Base-by-base conservation (phyloP, 2,888 invertebrate species). In the Scaptomyza tumidula region DNA sequence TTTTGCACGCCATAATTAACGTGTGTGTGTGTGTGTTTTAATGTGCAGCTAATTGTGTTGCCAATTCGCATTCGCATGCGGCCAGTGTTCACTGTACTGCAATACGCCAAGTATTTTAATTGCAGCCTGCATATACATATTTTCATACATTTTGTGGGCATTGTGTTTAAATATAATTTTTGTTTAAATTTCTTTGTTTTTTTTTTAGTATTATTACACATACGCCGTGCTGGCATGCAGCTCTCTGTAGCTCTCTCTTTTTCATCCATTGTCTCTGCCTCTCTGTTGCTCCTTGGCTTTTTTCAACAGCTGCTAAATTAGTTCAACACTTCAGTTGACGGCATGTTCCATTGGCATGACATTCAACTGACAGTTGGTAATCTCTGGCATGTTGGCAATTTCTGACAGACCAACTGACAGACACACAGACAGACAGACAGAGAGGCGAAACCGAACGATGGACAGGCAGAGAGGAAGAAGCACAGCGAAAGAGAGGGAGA, bases 251-350 rank as follows among this genome's bases (percentile, higher is more conserved):
- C 29, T 62, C 31, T n/a, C 10, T 5, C 29, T 29, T 29, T 29
- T 29, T 1, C 29, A 6, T 29, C 1, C 33, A 33, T 10, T 33
- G 33, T 33, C 10, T 27, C 10, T 19, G 14, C 29, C 3, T 14
- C 41, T 27, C 19, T 46, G 43, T 59, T 44, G 48, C 60, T 27
- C 56, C 44, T 43, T 63, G 60, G 49, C 45, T 80, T 85, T 89
- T 90, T 89, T 90, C 90, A 91, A 91, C 91, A 91, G 91, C 91
- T 91, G 91, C 90, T 91, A 89, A 91, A 91, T 91, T 91, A 90
- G 90, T 88, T 90, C 90, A 91, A 90, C 90, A 90, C 90, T 91
- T 90, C 84, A 89, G 90, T 89, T 90, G 90, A 90, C 90, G 91
- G 91, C 89, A 90, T 90, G 86, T 89, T 90, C 88, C 88, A 85